Conservation (phyloP, 2,113 vertebrate genomes). For the Penelope pileata region DNA sequence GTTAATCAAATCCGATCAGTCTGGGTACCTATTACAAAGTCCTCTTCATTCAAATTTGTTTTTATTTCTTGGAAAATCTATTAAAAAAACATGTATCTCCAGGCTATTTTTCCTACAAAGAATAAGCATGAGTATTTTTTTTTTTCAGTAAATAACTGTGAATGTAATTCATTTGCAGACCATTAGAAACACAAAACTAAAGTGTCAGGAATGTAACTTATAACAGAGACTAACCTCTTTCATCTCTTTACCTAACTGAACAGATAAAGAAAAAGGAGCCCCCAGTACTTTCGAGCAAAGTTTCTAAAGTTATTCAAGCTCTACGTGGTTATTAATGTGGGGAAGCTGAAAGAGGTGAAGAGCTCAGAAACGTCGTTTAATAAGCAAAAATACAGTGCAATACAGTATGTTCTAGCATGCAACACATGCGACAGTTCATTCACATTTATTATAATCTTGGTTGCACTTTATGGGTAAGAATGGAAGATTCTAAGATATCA, state of each 20-base stretch:
- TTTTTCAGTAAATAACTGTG: not conserved
- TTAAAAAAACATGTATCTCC: not conserved
- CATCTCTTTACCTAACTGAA: conserved; percentile 6
- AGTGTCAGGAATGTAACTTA: conserved; percentile 19
- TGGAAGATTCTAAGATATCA: not conserved
- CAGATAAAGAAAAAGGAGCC: not conserved
- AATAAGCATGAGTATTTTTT: not conserved
- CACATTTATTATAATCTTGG: not conserved
- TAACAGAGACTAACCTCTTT: not conserved
- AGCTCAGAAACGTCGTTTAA: not conserved
- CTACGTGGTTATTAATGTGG: not conserved
- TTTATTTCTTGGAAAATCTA: not conserved
- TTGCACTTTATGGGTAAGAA: not conserved
- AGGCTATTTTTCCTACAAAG: not conserved
- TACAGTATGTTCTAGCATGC: not conserved
- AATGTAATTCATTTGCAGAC: conserved; percentile 34
- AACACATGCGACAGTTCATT: not conserved
- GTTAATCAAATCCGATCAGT: not conserved
- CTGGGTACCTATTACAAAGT: not conserved
- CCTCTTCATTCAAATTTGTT: not conserved
- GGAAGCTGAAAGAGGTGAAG: not conserved
- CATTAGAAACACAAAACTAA: not conserved
- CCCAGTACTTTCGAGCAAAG: not conserved
- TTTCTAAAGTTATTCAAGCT: not conserved
- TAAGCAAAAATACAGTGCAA: not conserved